Conservation (phyloP, 2,797 vertebrate genomes). For the Phataginus tetradactyla region DNA sequence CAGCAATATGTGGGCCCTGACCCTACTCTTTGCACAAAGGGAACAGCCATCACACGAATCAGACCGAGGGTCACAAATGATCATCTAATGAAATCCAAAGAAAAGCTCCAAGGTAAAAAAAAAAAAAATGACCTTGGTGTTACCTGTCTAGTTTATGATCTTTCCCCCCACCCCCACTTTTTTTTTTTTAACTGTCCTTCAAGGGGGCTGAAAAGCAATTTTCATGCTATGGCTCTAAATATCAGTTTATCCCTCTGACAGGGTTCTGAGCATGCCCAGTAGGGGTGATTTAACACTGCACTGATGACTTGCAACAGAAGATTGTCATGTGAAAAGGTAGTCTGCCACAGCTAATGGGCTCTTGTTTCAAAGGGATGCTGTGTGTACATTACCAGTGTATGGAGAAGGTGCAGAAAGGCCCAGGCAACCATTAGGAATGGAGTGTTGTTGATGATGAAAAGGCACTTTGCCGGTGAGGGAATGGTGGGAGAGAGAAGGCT, state of each 20-base stretch:
- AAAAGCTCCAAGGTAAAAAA: slow-evolving; percentile 8
- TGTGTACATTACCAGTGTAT: slow-evolving; percentile 88
- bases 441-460: slow-evolving; percentile 91
- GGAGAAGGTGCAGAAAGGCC: slow-evolving; percentile 90
- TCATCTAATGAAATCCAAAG: slow-evolving; percentile 32
- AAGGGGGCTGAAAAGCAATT: slow-evolving; percentile 82
- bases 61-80: not conserved
- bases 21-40: not conserved
- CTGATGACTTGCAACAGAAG: slow-evolving; percentile 88
- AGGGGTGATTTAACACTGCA: slow-evolving; percentile 86
- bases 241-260: slow-evolving; percentile 82
- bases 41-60: not conserved
- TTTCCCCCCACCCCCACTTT: slow-evolving; percentile 38
- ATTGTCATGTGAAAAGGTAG: slow-evolving; percentile 88
- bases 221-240: slow-evolving; percentile 83
- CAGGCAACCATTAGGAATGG: slow-evolving; percentile 89
- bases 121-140: slow-evolving; percentile 62
- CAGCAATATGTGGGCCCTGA: not conserved
- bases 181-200: slow-evolving; percentile 69
- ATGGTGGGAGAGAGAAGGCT: slow-evolving; percentile 88
- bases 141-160: slow-evolving; percentile 74
- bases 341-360: slow-evolving; percentile 88
- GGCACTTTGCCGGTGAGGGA: slow-evolving; percentile 90
- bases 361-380: slow-evolving; percentile 89
- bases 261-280: slow-evolving; percentile 85